Evolutionary conservation across 2,888 invertebrate genomes (phyloP), one percentile per base, ranked within the genome.

Genomic region (Pheosia gnoma): DNA sequence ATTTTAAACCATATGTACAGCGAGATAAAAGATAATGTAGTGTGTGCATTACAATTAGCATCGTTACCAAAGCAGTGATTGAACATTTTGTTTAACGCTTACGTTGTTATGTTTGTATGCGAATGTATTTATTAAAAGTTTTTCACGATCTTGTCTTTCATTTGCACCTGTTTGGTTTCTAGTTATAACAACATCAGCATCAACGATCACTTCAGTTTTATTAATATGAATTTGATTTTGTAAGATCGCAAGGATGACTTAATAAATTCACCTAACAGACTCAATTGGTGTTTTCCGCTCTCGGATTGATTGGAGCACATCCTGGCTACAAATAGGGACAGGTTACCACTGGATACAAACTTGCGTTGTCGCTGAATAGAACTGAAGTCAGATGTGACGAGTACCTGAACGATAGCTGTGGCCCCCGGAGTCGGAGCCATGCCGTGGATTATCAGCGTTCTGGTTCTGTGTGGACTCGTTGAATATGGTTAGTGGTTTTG

Each of bases 121-220:
- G 82, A 81, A 80, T 83, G 81, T 87, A 86, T 87, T 89, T 90
- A 90, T 89, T 89, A 89, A 89, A 89, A 75, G 80, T 85, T 87
- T 89, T 88, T 83, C 71, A 78, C 75, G 71, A 81, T 63, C 51
- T 61, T 63, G 75, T 60, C 59, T 83, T 83, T 84, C 49, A 72
- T 78, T 66, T 38, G 38, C 45, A 58, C 3, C 39, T 37, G 5
- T 52, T 5, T 7, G 38, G 9, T 25, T n/a, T 10, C 8, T 9
- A n/a, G n/a, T 10, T 8, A 36, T 25, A 25, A 25, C 56, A 41
- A 8, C 0, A 60, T 51, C 45, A 13, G 37, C 13, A 43, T 13
- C 54, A 61, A 56, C 54, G 60, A 55, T 58, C 47, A 59, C 60
- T 59, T 63, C 58, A 57, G 58, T 67, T 61, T 62, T 63, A 59